phyloP scores from a whole-genome alignment of 2,113 vertebrate genomes.

The Odontesthes bonariensis region DNA sequence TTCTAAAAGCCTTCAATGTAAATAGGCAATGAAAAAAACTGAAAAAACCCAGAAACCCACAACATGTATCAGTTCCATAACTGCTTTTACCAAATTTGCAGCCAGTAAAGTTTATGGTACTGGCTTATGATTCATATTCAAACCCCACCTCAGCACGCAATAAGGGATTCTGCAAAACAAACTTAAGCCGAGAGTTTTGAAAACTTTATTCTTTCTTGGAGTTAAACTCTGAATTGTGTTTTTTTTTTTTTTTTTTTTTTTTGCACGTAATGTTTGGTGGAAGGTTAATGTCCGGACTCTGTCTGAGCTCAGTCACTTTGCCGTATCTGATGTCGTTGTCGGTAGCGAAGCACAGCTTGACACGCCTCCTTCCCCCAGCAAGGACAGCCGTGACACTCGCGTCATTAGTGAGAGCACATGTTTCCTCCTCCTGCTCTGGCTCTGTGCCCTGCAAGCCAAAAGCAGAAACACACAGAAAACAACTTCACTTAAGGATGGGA shows the following conservation, averaged over 20 bases:
- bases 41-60: not conserved
- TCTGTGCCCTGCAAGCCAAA: slow-evolving; percentile 64
- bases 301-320: slow-evolving; percentile 47
- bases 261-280: slow-evolving; percentile 22
- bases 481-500: slow-evolving; percentile 45
- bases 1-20: too few species aligned
- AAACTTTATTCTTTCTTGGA: slow-evolving; percentile 52
- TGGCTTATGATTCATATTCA: not conserved
- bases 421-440: slow-evolving; percentile 58
- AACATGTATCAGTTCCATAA: not conserved
- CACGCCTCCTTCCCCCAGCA: slow-evolving; percentile 69
- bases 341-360: slow-evolving; percentile 58
- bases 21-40: not conserved
- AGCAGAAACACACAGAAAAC: slow-evolving; percentile 50
- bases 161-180: not conserved
- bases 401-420: slow-evolving; percentile 63
- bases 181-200: slow-evolving; percentile 7
- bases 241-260: slow-evolving; percentile 31
- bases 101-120: not conserved
- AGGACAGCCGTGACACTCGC: slow-evolving; percentile 63
- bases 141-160: not conserved
- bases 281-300: slow-evolving; percentile 56
- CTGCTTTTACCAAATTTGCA: not conserved
- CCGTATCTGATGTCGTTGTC: slow-evolving; percentile 51
- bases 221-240: slow-evolving; percentile 14